Evolutionary conservation across 2,113 vertebrate species (phyloP).

Genomic region (Lepidothrix coronata): DNA sequence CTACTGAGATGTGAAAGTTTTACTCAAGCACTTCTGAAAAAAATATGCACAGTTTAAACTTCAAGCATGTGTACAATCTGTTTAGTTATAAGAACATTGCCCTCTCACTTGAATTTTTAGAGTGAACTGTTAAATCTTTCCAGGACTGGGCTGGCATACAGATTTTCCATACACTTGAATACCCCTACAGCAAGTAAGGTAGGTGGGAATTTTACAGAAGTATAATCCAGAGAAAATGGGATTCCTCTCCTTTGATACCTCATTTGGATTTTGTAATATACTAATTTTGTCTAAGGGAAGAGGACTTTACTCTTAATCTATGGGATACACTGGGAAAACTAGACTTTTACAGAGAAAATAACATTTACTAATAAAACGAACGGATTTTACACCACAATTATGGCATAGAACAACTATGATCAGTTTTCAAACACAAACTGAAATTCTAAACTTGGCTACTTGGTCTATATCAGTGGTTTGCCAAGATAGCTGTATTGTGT

Average conservation of each 20-base stretch:
- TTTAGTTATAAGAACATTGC: background rate
- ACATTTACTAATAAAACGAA: background rate
- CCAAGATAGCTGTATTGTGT: background rate
- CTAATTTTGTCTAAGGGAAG: background rate
- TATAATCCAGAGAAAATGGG: background rate
- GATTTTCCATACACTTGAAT: background rate
- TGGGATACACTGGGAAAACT: background rate
- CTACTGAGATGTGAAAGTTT: background rate
- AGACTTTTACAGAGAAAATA: background rate
- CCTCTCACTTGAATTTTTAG: background rate
- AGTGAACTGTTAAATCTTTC: background rate
- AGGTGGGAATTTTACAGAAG: background rate
- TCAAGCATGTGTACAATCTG: background rate
- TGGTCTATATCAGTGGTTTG: background rate
- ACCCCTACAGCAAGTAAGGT: background rate
- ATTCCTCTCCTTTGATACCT: background rate
- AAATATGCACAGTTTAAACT: background rate
- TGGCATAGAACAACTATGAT: background rate
- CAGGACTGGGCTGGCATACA: background rate
- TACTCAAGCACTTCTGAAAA: background rate
- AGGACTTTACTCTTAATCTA: background rate
- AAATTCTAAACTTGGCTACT: background rate
- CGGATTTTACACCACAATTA: background rate
- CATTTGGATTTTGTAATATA: background rate
- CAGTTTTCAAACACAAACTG: background rate